Evolutionary conservation across 2,888 invertebrate species (phyloP).

Genomic region (Pherbina coryleti): DNA sequence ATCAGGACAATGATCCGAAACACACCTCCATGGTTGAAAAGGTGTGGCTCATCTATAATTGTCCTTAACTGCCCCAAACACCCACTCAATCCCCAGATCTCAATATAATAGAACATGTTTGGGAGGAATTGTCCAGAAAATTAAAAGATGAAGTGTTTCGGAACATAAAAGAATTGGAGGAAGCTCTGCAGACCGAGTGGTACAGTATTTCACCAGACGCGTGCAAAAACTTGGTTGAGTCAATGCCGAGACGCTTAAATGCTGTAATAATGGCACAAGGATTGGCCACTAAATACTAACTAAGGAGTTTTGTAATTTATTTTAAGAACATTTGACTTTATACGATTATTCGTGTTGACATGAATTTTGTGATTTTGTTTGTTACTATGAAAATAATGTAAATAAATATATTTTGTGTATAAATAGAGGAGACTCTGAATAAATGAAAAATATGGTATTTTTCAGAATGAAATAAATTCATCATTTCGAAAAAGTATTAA

Average conservation of each 20-base stretch:
- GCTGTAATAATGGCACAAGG: neutral
- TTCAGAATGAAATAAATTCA: too few species aligned
- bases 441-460: too few species aligned
- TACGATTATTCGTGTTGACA: too few species aligned
- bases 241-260: neutral
- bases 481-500: too few species aligned
- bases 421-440: too few species aligned
- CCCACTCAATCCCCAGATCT: neutral
- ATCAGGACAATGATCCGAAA: too few species aligned
- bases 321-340: too few species aligned
- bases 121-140: neutral
- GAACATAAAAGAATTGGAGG: neutral
- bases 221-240: neutral
- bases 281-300: too few species aligned
- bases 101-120: neutral
- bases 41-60: neutral
- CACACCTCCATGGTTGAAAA: neutral
- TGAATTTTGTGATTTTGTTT: too few species aligned
- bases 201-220: neutral
- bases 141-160: neutral
- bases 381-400: too few species aligned
- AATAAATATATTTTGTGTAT: too few species aligned
- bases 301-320: too few species aligned
- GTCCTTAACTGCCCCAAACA: neutral
- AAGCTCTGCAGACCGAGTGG: neutral